These are phyloP conservation scores for Lasioglossum pauxillum DNA, from an alignment of 2,888 invertebrate species.

Conservation along the genomic window DNA sequence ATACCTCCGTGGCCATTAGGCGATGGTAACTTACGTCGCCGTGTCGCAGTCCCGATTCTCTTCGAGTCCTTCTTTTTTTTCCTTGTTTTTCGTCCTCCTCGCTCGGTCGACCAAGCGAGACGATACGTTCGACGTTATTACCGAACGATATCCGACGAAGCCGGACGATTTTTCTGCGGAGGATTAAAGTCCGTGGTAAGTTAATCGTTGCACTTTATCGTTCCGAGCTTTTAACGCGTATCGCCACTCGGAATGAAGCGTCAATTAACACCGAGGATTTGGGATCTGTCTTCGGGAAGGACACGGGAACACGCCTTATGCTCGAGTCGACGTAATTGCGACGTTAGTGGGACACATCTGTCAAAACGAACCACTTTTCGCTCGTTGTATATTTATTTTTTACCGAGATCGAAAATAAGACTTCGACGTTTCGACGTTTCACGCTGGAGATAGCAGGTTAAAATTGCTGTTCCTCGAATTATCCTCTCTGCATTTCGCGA, in stretches of 20 bases:
- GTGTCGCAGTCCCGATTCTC: conserved; percentile 51
- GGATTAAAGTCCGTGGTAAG: conserved; percentile 49
- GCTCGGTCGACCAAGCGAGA: conserved; percentile 3
- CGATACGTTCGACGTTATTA: conserved; percentile 50
- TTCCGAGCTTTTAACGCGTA: conserved; percentile 64
- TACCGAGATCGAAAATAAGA: neutral
- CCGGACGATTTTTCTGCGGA: conserved; percentile 37
- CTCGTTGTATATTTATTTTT: neutral
- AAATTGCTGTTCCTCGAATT: neutral
- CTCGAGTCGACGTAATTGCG: conserved; percentile 4
- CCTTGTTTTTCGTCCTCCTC: neutral
- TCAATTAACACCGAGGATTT: conserved; percentile 58
- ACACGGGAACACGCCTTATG: conserved; percentile 21
- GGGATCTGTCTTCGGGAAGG: conserved; percentile 16
- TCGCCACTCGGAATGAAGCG: conserved; percentile 46
- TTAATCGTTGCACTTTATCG: conserved; percentile 66
- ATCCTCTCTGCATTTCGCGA: neutral
- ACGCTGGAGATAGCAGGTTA: neutral
- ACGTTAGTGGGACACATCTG: neutral
- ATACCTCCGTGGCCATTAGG: conserved; percentile 65
- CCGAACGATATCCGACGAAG: conserved; percentile 36
- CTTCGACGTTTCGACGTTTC: neutral
- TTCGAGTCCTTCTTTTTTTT: conserved; percentile 17
- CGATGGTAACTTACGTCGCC: conserved; percentile 47
- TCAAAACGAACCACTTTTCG: neutral